Evolutionary conservation across 2,797 vertebrate species (phyloP), one percentile per base, ranked within the genome.

Genomic region (Darevskia mixta): DNA sequence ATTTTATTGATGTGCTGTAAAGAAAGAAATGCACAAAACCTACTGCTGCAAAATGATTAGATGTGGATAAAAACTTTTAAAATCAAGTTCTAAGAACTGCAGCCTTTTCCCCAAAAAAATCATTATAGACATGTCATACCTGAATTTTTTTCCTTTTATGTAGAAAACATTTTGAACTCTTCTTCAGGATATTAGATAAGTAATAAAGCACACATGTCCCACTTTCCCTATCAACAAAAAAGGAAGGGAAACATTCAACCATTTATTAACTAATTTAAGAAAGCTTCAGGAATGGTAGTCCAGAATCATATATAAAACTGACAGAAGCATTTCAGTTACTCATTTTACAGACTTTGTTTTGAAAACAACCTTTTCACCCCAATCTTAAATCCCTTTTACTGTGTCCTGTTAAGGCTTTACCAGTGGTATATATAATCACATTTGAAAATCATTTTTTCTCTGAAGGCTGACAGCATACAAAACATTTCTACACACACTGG

Each of bases 111-210:
- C 5, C 27, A 72, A 35, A 69, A 69, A 43, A 45, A 61, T 71
- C 8, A 72, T 11, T 72, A n/a, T 6, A 8, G 38, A 66, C 0
- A 3, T 41, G 6, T 84, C 18, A 2, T 93, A 96, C 94, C 94
- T 94, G 92, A 93, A 94, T 80, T 92, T 90, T 67, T 67, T 66
- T 18, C 61, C 73, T 86, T 69, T 86, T 94, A 95, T 81, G 93
- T 88, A 85, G 93, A 78, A 90, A 91, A 88, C 94, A 95, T 94
- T 94, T 87, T 82, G 86, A 92, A 93, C 89, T 1, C 10, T 87
- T 90, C 17, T 88, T 84, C 0, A 81, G 81, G 86, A 88, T 73
- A 86, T 79, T 61, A 79, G 64, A 86, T 7, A 18, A 69, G 29
- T 49, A 32, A 83, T 9, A 83, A 73, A 86, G 58, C 35, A 92